Evolutionary conservation across 2,888 invertebrate genomes (phyloP).

Genomic region (Synergus itoensis): DNA sequence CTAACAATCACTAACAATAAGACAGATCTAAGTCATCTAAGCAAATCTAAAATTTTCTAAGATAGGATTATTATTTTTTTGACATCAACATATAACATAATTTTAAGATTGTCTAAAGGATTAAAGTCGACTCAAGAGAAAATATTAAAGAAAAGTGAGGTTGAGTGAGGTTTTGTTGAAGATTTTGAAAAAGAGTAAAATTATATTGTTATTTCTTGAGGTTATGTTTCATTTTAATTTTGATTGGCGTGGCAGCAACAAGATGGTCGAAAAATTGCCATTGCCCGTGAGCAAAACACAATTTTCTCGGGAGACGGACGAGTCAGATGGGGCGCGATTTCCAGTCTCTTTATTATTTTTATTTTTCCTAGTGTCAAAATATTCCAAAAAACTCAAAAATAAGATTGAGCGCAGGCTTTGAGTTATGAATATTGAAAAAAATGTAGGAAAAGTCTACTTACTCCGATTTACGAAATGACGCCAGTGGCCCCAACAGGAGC

Average conservation of each 20-base stretch:
- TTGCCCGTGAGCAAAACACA: constrained; percentile 74
- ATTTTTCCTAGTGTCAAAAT: constrained; percentile 26
- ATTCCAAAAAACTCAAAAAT: background rate
- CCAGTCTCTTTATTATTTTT: constrained; percentile 15
- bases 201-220: constrained; percentile 52
- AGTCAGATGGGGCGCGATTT: constrained; percentile 45
- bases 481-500: too few species aligned
- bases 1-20: too few species aligned
- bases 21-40: too few species aligned
- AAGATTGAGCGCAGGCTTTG: background rate
- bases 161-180: background rate
- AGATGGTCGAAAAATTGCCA: constrained; percentile 56
- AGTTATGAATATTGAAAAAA: constrained; percentile 30
- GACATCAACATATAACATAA: constrained; percentile 15
- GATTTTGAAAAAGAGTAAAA: background rate
- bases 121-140: background rate
- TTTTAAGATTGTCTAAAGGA: background rate
- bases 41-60: background rate
- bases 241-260: constrained; percentile 77
- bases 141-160: background rate
- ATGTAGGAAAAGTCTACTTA: constrained; percentile 45
- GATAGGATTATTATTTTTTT: background rate
- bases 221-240: constrained; percentile 69
- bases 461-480: constrained; percentile 59
- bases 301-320: constrained; percentile 68